Conservation (phyloP, 2,797 vertebrate species). For the Artibeus jamaicensis region DNA sequence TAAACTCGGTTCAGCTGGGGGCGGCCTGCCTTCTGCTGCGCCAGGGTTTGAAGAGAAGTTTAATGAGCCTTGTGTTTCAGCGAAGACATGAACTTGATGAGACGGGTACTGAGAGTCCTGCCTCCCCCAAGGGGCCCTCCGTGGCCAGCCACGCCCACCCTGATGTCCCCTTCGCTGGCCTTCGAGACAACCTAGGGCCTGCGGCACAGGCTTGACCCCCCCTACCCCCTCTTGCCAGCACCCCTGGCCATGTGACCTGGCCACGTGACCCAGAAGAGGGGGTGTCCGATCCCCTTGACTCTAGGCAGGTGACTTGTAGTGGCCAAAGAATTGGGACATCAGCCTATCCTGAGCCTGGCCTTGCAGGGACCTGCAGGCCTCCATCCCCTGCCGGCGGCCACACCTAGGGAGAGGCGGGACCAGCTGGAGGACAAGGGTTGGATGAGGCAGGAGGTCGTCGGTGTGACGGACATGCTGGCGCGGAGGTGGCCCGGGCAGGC, state of each 20-base stretch:
- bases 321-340: not conserved
- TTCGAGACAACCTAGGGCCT: fast-evolving
- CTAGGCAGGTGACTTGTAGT: fast-evolving
- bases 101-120: fast-evolving
- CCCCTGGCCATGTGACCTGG: fast-evolving
- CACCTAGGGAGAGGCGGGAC: fast-evolving
- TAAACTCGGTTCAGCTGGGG: not conserved
- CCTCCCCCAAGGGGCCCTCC: not conserved
- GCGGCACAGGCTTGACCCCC: fast-evolving
- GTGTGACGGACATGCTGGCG: fast-evolving
- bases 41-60: not conserved
- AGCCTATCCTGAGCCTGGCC: not conserved
- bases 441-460: fast-evolving
- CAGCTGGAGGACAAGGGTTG: fast-evolving
- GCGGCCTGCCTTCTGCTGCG: not conserved
- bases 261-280: fast-evolving
- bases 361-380: fast-evolving
- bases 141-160: not conserved
- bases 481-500: fast-evolving
- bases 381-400: fast-evolving
- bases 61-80: not conserved
- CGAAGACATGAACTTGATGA: not conserved
- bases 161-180: fast-evolving
- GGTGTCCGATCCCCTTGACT: fast-evolving
- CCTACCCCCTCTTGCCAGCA: not conserved